phyloP scores from a whole-genome alignment of 2,113 vertebrate genomes.

The Apodemus sylvaticus region DNA sequence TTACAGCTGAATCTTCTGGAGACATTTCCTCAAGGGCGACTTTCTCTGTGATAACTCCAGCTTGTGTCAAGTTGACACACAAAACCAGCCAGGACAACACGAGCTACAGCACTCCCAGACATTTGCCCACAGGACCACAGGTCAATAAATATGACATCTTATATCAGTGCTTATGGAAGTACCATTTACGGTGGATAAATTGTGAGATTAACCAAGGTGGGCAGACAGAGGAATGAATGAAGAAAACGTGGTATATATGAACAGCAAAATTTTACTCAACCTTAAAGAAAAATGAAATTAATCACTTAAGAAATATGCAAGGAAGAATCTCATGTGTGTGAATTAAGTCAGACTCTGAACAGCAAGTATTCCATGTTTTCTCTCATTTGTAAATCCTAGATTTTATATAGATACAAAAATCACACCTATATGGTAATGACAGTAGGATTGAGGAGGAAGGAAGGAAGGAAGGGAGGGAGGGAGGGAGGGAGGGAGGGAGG shows the following conservation, averaged over 20 bases:
- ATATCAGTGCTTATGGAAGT: background rate
- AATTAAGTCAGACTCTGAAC: background rate
- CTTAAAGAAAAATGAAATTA: background rate
- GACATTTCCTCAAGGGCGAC: no score
- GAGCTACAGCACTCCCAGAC: background rate
- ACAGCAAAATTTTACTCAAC: background rate
- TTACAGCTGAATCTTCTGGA: no score
- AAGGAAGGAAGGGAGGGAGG: no score
- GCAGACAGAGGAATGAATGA: background rate
- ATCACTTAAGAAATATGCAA: background rate
- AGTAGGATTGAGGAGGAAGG: background rate
- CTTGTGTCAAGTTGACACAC: no score
- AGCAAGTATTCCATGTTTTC: background rate
- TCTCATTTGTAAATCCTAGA: background rate
- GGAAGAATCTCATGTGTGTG: background rate
- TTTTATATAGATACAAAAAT: background rate
- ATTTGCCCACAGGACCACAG: background rate
- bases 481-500: no score
- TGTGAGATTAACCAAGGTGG: background rate
- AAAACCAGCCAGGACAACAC: no score
- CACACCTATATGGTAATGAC: background rate
- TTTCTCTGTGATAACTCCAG: no score
- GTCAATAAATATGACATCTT: background rate
- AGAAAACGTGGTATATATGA: background rate
- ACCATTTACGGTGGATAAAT: background rate